Conservation (phyloP, 2,888 invertebrate species). For the Oscheius sp. region DNA sequence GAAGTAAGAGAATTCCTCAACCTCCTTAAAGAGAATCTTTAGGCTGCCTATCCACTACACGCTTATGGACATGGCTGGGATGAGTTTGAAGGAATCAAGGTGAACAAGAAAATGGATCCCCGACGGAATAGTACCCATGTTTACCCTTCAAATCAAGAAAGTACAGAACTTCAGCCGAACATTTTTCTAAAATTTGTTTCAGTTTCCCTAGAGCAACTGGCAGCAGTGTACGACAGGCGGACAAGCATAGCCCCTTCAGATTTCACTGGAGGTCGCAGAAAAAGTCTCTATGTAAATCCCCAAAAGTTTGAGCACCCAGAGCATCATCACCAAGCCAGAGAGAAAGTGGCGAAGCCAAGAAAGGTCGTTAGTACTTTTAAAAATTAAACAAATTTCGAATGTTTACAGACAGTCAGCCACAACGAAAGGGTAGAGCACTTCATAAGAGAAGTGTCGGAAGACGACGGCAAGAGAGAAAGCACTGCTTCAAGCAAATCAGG, state of each 20-base stretch:
- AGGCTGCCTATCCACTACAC: constrained; percentile 59
- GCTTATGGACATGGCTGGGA: constrained; percentile 65
- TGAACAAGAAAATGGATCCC: constrained; percentile 16
- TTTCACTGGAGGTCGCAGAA: constrained; percentile 15
- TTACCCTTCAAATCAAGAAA: constrained; percentile 44
- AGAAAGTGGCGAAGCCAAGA: constrained; percentile 23
- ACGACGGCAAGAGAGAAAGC: constrained; percentile 18
- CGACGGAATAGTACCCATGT: not conserved
- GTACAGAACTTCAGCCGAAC: constrained; percentile 27
- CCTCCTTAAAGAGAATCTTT: not conserved
- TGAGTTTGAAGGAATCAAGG: constrained; percentile 51
- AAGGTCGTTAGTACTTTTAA: constrained; percentile 1
- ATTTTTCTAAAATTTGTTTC: not conserved
- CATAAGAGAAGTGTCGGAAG: constrained; percentile 27
- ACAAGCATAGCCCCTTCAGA: constrained; percentile 29
- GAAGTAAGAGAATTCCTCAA: constrained; percentile 34
- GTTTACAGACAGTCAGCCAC: constrained; percentile 29
- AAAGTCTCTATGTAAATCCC: constrained; percentile 46
- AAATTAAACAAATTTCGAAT: not conserved
- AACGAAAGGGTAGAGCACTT: constrained; percentile 21
- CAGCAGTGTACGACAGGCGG: constrained; percentile 58
- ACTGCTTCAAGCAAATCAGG: constrained; percentile 4
- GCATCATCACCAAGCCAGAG: constrained; percentile 45
- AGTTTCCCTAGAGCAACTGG: constrained; percentile 65
- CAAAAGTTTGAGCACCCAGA: constrained; percentile 57